Conservation (phyloP, 2,113 vertebrate species). For the Formicarius rufipectus region DNA sequence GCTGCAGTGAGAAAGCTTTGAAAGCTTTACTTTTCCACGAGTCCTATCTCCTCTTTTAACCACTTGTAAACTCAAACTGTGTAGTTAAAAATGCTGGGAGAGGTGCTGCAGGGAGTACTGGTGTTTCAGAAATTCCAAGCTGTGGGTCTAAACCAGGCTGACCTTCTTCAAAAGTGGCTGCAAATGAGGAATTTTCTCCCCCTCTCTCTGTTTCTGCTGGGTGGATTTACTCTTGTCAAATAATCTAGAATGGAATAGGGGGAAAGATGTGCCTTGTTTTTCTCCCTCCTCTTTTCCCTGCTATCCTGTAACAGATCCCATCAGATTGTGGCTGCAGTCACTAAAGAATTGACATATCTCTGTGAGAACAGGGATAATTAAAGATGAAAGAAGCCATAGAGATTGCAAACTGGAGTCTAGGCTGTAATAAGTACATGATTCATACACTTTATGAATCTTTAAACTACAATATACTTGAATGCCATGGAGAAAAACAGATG, state of each 20-base stretch:
- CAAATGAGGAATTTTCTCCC: neutral
- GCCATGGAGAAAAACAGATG: neutral
- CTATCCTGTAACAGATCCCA: rapidly evolving
- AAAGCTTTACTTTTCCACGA: neutral
- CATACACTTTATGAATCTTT: neutral
- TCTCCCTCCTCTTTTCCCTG: neutral
- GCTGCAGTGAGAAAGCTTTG: neutral
- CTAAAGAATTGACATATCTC: neutral
- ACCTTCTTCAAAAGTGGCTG: neutral
- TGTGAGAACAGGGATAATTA: neutral
- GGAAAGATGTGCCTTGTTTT: neutral
- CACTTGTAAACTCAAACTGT: neutral
- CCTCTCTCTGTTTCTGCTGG: neutral
- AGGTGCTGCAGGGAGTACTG: neutral
- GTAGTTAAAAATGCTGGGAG: neutral
- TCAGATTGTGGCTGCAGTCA: neutral
- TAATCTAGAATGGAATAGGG: neutral
- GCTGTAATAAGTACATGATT: neutral
- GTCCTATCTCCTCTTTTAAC: neutral
- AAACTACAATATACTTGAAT: neutral
- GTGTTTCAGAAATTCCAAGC: neutral
- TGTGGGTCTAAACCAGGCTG: neutral
- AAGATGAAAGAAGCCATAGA: neutral
- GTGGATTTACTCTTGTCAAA: neutral
- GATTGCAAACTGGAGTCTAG: neutral